phyloP scores from a whole-genome alignment of 2,888 invertebrate species.

The Steromphala cineraria region DNA sequence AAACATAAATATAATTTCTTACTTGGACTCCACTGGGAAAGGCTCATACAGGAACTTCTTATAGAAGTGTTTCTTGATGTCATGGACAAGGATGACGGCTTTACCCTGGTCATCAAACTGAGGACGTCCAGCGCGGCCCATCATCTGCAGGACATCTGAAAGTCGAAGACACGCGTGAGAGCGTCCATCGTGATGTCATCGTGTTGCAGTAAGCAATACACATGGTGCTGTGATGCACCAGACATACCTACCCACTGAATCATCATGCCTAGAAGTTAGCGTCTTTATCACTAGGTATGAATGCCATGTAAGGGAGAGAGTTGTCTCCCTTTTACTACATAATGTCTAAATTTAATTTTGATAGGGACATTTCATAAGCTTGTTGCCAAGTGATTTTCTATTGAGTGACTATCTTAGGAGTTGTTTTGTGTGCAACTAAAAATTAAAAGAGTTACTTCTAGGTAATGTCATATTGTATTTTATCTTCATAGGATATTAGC shows the following conservation, averaged over 20 bases:
- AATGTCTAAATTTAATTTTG: too few relatives aligned
- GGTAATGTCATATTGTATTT: too few relatives aligned
- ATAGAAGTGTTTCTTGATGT: slow-evolving; percentile 98
- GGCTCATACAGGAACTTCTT: slow-evolving; percentile 99
- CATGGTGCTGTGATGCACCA: not conserved
- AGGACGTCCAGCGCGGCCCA: slow-evolving; percentile 98
- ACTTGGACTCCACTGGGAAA: slow-evolving; percentile 96
- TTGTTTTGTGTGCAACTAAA: too few relatives aligned
- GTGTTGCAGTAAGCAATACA: not conserved
- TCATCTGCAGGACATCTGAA: slow-evolving; percentile 97
- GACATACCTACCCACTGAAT: slow-evolving; percentile 10
- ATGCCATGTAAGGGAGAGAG: not conserved
- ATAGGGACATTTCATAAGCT: too few relatives aligned
- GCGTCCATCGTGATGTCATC: not conserved
- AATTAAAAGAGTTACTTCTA: too few relatives aligned
- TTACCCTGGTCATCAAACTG: slow-evolving; percentile 93
- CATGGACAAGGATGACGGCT: slow-evolving; percentile 86
- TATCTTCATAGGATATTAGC: too few relatives aligned
- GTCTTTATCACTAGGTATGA: not conserved
- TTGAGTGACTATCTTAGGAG: too few relatives aligned
- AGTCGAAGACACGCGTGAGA: not conserved
- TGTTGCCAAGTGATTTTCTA: too few relatives aligned
- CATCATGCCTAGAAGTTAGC: not conserved
- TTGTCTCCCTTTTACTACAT: slow-evolving; percentile 1
- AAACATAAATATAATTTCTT: slow-evolving; percentile 29